Conservation (phyloP, 2,888 invertebrate genomes). For the Idaea dimidiata region DNA sequence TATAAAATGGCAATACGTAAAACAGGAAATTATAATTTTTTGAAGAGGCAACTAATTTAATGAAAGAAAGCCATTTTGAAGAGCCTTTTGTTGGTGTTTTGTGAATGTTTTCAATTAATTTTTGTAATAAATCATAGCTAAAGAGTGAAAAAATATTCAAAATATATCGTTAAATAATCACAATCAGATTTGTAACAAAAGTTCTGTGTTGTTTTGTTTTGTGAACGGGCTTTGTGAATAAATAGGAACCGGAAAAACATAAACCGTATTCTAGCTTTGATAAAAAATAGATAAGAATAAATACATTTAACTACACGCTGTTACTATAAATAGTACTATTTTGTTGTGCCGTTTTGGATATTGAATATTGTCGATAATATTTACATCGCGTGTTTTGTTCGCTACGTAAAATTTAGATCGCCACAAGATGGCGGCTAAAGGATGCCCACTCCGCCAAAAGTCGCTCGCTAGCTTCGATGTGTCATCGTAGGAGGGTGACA, state of each 20-base stretch:
- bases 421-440: constrained; percentile 79
- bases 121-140: constrained; percentile 58
- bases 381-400: constrained; percentile 77
- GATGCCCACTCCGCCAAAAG: constrained; percentile 78
- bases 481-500: constrained; percentile 68
- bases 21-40: constrained; percentile 77
- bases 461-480: constrained; percentile 71
- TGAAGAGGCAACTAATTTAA: constrained; percentile 70
- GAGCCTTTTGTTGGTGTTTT: constrained; percentile 82
- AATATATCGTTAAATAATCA: constrained; percentile 35
- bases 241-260: constrained; percentile 73
- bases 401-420: constrained; percentile 76
- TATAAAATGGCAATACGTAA: constrained; percentile 73
- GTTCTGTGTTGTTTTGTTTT: constrained; percentile 57
- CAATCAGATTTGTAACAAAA: constrained; percentile 24
- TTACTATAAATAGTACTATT: constrained; percentile 18
- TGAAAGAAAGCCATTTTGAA: constrained; percentile 81
- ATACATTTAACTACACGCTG: constrained; percentile 12
- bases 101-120: constrained; percentile 78
- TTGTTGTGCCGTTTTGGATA: constrained; percentile 32
- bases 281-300: constrained; percentile 36
- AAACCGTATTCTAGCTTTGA: constrained; percentile 54
- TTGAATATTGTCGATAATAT: constrained; percentile 46
- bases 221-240: constrained; percentile 59
- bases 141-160: constrained; percentile 38